Base-by-base conservation (phyloP, 2,113 vertebrate species). In the Parus major region DNA sequence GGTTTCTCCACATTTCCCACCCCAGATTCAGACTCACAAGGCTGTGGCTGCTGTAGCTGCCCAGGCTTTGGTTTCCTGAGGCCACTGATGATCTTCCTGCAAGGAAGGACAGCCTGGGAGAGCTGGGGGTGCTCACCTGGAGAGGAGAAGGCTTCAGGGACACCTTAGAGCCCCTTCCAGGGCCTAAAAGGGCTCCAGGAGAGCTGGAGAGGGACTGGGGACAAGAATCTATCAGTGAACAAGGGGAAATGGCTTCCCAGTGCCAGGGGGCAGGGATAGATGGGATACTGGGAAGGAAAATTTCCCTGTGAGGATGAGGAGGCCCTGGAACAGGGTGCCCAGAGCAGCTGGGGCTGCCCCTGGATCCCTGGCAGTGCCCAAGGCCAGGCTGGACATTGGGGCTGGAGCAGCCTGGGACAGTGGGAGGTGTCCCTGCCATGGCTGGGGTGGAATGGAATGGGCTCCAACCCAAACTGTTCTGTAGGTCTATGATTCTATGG, bases 291-390 rank as follows among this genome's bases (percentile, higher is more conserved):
- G 60, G 36, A 0, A 29, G 33, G 27, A 73, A 73, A 33, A 44
- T 0, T 1, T 44, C 7, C 2, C 66, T 56, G 35, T 0, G 5
- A 80, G 56, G 49, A 16, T 31, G 57, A 7, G 5, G 0, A 70
- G 73, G n/a, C 10, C 64, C 66, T 72, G 66, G 44, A 44, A 88
- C 33, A 57, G 76, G 36, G 1, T 65, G 6, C 59, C 36, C 77
- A 73, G 69, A 52, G 60, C 1, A 66, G 60, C 60, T 39, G 60
- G 9, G 77, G 36, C 68, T 81, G 77, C 15, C 23, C 69, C 52
- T 69, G 84, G 18, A 52, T 24, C 46, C 69, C 77, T 66, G 86
- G 39, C 0, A 73, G 15, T 60, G 60, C 0, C 77, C 77, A 3
- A 75, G 46, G 53, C 33, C 46, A 75, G 77, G 46, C 0, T 82